Base-by-base conservation (phyloP, 2,888 invertebrate species). In the Phragmatobia fuliginosa region DNA sequence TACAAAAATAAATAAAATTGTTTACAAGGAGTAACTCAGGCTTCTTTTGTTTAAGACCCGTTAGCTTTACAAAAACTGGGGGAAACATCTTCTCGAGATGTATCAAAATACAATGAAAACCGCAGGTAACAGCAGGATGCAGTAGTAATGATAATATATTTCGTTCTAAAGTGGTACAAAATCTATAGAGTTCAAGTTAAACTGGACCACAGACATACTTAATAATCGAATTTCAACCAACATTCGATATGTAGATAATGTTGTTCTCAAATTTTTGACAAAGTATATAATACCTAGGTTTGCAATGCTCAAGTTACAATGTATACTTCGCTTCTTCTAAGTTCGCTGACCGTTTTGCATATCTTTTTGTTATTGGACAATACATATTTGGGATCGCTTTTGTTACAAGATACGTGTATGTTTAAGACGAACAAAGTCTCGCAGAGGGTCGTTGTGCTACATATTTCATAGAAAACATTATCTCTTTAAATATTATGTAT, bases 291-390 rank as follows among this genome's bases (percentile, higher is more conserved):
- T n/a, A 49, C 14, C 14, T 25, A 25, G 25, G 52, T 28, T 7
- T 56, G 5, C 5, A n/a, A n/a, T n/a, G n/a, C n/a, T n/a, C n/a
- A n/a, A n/a, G n/a, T n/a, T n/a, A n/a, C n/a, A n/a, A n/a, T n/a
- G n/a, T n/a, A n/a, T n/a, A n/a, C n/a, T n/a, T n/a, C n/a, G n/a
- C 32, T 45, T 56, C 45, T 60, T 60, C 16, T 14, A 16, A 28
- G 14, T 3, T 61, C 60, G 31, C 28, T 66, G 60, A 66, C 45
- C 66, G 66, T 66, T n/a, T 45, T 61, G 49, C 45, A 60, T 66
- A 21, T 14, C 45, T 61, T 45, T 52, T 62, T 49, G 36, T 60
- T 28, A 32, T 66, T 60, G 41, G 45, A 66, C 38, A 58, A 64
- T n/a, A 25, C 36, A 56, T 21, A 32, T 60, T 38, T 66, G 58